A percentile compares a stretch with the other conserved stretches of the same genome.
These are phyloP conservation scores for Ondatra zibethicus DNA, from an alignment of 2,113 vertebrate genomes.

Conservation along the genomic window DNA sequence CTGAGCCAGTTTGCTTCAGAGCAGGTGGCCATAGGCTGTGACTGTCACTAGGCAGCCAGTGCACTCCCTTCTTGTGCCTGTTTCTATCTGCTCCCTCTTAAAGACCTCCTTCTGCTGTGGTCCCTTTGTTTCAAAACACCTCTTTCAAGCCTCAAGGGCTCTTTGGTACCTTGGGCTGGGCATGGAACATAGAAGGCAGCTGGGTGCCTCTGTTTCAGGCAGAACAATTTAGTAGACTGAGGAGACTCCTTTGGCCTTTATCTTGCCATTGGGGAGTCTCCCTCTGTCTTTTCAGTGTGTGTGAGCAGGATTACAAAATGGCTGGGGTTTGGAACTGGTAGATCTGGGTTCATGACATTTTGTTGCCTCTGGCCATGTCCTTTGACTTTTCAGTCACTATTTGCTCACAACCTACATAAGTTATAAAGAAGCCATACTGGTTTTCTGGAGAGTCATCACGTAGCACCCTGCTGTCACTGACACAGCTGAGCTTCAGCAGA, in stretches of 20 bases:
- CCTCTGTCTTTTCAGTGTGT: background rate
- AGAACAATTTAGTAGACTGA: constrained; percentile 31
- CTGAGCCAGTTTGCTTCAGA: background rate
- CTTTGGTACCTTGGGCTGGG: constrained; percentile 55
- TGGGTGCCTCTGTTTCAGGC: constrained; percentile 9
- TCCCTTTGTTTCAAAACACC: constrained; percentile 62
- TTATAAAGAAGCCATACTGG: background rate
- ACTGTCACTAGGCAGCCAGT: background rate
- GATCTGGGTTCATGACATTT: constrained; percentile 24
- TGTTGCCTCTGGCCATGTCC: background rate
- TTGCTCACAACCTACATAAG: constrained; percentile 28
- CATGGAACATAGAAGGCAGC: constrained; percentile 61
- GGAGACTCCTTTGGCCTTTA: background rate
- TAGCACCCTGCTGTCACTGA: background rate
- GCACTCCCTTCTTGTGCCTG: background rate
- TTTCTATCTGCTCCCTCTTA: constrained; percentile 2
- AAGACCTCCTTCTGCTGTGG: constrained; percentile 47
- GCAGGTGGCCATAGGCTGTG: background rate
- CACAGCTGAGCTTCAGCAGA: background rate
- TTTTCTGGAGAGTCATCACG: background rate
- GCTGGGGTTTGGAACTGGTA: background rate
- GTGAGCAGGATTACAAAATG: background rate
- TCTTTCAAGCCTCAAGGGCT: constrained; percentile 73
- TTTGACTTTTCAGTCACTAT: constrained; percentile 2
- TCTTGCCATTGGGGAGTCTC: background rate